These are phyloP conservation scores for Serripes groenlandicus DNA, from an alignment of 2,888 invertebrate species.

Conservation along the genomic window DNA sequence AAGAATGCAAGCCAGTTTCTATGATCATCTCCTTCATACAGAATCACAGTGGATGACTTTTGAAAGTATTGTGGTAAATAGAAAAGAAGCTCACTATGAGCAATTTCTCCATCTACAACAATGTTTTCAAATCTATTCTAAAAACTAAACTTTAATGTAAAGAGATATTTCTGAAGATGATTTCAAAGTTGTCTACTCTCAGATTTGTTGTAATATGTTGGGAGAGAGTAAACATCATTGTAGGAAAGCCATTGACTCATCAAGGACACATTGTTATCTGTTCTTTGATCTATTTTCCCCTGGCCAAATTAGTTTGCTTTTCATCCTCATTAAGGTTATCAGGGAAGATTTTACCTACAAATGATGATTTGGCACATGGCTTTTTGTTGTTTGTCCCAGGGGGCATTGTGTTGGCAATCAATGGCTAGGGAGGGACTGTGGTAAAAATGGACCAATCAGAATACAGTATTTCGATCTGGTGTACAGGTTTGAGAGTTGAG, in stretches of 20 bases:
- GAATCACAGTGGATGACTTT: too few relatives aligned
- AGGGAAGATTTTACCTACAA: constrained; percentile 23
- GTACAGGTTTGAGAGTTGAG: background rate
- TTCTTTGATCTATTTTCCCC: constrained; percentile 4
- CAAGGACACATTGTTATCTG: constrained; percentile 7
- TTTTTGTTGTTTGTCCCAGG: constrained; percentile 10
- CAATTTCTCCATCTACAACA: too few relatives aligned
- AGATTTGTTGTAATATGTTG: background rate
- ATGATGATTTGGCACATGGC: constrained; percentile 28
- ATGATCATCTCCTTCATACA: too few relatives aligned
- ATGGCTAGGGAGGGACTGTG: background rate
- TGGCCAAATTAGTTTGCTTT: background rate
- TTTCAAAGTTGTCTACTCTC: background rate
- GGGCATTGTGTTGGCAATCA: constrained; percentile 1
- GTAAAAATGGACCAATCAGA: background rate
- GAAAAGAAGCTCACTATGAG: too few relatives aligned
- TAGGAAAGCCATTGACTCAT: constrained; percentile 7
- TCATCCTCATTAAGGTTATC: constrained; percentile 7
- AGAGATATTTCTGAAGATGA: too few relatives aligned
- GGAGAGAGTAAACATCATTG: background rate
- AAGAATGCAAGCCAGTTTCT: too few relatives aligned
- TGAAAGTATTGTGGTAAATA: too few relatives aligned
- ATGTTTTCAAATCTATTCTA: too few relatives aligned
- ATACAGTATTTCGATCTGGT: background rate
- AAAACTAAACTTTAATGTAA: too few relatives aligned